Evolutionary conservation across 1,140 invertebrate species (phyloP).

Genomic region (Anagrus nilaparvatae): DNA sequence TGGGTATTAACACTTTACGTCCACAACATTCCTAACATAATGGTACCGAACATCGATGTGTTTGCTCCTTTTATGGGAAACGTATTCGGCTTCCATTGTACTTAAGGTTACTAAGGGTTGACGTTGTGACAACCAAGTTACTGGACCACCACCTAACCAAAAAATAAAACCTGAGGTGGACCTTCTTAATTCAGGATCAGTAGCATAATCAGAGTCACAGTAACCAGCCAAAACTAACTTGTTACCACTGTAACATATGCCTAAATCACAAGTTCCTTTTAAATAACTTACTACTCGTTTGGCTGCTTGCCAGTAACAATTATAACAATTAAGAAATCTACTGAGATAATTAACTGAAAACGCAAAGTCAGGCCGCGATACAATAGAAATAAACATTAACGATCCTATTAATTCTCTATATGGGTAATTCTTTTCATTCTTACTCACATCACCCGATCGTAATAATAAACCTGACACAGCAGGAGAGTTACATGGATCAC

Average conservation of each 20-base stretch:
- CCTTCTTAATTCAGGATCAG: conserved; percentile 24
- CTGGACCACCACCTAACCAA: conserved; percentile 20
- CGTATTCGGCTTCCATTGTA: conserved; percentile 1
- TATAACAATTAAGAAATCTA: conserved; percentile 9
- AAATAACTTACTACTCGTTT: conserved; percentile 7
- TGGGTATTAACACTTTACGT: not conserved
- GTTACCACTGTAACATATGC: conserved; percentile 15
- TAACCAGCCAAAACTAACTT: no score
- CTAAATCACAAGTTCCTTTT: not conserved
- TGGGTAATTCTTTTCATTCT: not conserved
- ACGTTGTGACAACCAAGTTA: conserved; percentile 24
- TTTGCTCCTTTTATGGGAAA: not conserved
- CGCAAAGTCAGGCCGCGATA: conserved; percentile 12
- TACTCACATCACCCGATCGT: not conserved
- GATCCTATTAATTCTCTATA: conserved; percentile 12
- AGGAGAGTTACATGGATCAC: conserved; percentile 1
- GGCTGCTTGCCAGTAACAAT: conserved; percentile 5
- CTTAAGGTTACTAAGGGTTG: not conserved
- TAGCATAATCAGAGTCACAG: conserved; percentile 35
- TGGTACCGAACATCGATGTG: not conserved
- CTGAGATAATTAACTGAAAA: conserved; percentile 11
- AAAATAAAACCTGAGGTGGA: conserved; percentile 31
- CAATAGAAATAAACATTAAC: conserved; percentile 9
- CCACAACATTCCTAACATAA: not conserved
- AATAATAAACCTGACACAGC: not conserved